Conservation (phyloP, 2,888 invertebrate species). For the Xylota sylvarum region DNA sequence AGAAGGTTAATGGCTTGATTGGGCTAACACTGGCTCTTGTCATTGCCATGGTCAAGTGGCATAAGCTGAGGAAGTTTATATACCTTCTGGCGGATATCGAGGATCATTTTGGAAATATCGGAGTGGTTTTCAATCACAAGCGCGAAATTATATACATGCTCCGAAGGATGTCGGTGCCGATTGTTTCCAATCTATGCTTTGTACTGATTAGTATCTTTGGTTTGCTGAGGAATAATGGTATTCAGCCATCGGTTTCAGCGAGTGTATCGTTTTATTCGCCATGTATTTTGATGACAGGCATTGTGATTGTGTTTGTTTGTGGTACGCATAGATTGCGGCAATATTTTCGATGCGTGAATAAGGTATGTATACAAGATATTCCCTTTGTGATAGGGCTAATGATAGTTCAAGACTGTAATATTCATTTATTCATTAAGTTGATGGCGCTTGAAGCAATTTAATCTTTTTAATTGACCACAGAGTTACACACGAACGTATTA, state of each 20-base stretch:
- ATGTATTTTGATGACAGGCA: slow-evolving; percentile 79
- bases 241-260: slow-evolving; percentile 70
- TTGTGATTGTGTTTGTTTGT: slow-evolving; percentile 79
- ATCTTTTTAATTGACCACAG: slow-evolving; percentile 19
- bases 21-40: slow-evolving; percentile 65
- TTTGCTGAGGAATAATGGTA: slow-evolving; percentile 71
- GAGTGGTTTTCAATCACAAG: slow-evolving; percentile 78
- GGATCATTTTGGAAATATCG: slow-evolving; percentile 78
- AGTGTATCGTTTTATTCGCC: slow-evolving; percentile 80
- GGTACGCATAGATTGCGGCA: slow-evolving; percentile 79
- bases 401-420: not conserved
- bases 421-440: not conserved
- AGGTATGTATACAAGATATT: slow-evolving; percentile 78
- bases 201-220: slow-evolving; percentile 75
- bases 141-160: slow-evolving; percentile 59
- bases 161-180: slow-evolving; percentile 56
- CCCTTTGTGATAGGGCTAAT: too few species aligned
- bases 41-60: slow-evolving; percentile 8
- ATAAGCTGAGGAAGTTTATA: slow-evolving; percentile 60
- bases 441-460: not conserved
- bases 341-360: slow-evolving; percentile 80
- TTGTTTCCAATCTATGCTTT: slow-evolving; percentile 71
- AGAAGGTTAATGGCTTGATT: slow-evolving; percentile 81
- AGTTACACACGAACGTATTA: not conserved
- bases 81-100: slow-evolving; percentile 78